These are phyloP conservation scores for Melanotaenia boesemani DNA, from an alignment of 2,797 vertebrate genomes.

Conservation along the genomic window DNA sequence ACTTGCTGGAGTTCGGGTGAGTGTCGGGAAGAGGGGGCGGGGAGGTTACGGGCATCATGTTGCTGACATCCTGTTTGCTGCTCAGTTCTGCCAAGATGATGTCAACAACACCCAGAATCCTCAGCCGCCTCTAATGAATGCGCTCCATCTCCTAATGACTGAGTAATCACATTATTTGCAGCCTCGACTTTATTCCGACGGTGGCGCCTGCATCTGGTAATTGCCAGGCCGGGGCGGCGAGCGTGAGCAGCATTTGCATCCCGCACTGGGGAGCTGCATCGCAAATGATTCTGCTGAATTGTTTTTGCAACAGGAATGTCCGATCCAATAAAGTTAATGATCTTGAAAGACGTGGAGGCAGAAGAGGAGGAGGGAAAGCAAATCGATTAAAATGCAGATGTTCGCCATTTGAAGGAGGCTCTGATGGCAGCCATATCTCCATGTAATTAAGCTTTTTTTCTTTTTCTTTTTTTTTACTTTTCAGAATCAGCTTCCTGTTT, in stretches of 20 bases:
- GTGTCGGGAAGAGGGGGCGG: conserved; percentile 8
- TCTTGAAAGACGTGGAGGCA: conserved; percentile 76
- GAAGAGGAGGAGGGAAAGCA: conserved; percentile 35
- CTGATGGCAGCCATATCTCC: conserved; percentile 22
- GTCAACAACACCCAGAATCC: conserved; percentile 78
- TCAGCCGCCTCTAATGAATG: conserved; percentile 77
- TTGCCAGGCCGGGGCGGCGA: conserved; percentile 70
- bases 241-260: conserved; percentile 73
- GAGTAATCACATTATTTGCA: conserved; percentile 84
- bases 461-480: conserved; percentile 17
- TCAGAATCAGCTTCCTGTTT: conserved; percentile 21
- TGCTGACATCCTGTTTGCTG: conserved; percentile 70
- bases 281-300: conserved; percentile 83
- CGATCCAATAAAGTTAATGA: conserved; percentile 85
- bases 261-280: conserved; percentile 74
- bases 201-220: conserved; percentile 79
- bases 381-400: conserved; percentile 83
- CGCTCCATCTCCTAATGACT: conserved; percentile 81
- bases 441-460: conserved; percentile 46
- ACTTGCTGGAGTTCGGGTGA: no score
- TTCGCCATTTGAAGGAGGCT: conserved; percentile 48
- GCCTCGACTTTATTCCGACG: conserved; percentile 76
- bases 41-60: conserved; percentile 68
- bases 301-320: conserved; percentile 84
- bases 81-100: conserved; percentile 65